These are phyloP conservation scores for Manis crassicaudata DNA, from an alignment of 2,797 vertebrate species.

Conservation along the genomic window DNA sequence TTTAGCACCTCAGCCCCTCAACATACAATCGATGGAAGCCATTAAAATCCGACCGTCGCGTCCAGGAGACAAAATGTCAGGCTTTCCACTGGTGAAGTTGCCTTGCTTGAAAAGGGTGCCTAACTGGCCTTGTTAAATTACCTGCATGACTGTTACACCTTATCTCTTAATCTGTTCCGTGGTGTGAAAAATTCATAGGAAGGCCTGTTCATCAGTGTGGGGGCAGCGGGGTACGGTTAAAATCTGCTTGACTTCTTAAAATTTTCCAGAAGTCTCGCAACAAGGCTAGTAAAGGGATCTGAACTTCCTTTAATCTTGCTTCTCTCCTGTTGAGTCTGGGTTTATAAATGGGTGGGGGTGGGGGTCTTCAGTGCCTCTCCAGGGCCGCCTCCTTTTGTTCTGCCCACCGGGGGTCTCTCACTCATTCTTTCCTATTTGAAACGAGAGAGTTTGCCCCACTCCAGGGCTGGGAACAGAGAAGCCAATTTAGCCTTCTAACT, in stretches of 20 bases:
- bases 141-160: fast-evolving
- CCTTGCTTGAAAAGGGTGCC: not conserved
- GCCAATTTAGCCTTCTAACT: not conserved
- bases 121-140: not conserved
- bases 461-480: not conserved
- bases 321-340: not conserved
- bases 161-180: not conserved
- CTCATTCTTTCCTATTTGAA: not conserved
- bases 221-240: not conserved
- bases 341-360: fast-evolving
- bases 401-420: not conserved
- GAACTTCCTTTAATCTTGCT: not conserved
- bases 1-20: not conserved
- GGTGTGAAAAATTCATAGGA: not conserved
- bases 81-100: not conserved
- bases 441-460: not conserved
- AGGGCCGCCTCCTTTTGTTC: not conserved
- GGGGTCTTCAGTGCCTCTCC: not conserved
- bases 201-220: not conserved
- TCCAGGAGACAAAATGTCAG: not conserved
- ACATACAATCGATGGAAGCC: not conserved
- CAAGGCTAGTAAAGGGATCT: not conserved
- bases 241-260: not conserved
- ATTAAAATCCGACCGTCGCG: not conserved
- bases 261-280: not conserved